Conservation (phyloP, 2,888 invertebrate species). For the Nemurella pictetii region DNA sequence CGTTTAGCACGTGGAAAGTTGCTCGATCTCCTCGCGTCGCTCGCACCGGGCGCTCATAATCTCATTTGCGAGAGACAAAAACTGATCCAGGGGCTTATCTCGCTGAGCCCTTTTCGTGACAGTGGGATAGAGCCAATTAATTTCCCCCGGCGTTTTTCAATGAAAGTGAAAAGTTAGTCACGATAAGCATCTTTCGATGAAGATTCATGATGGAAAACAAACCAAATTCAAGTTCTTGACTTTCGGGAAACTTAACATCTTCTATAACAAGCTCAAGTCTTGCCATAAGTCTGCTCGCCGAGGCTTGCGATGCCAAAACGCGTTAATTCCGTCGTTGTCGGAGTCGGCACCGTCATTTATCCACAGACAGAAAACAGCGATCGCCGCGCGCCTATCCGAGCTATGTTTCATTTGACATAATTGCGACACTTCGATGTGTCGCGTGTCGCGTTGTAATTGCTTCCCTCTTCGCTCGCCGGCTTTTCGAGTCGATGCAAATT, state of each 20-base stretch:
- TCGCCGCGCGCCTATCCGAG: neutral
- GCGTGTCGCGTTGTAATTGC: too few relatives aligned
- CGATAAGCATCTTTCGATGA: conserved; percentile 12
- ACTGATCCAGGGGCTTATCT: neutral
- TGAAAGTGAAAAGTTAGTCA: conserved; percentile 2
- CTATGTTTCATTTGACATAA: too few relatives aligned
- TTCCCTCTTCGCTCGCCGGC: too few relatives aligned
- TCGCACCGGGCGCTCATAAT: neutral
- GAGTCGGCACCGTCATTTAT: neutral
- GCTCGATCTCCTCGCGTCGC: neutral
- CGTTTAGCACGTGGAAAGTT: neutral
- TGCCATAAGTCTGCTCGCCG: too few relatives aligned
- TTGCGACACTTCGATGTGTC: too few relatives aligned
- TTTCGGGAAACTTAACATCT: neutral
- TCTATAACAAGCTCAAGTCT: neutral
- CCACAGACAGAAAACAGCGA: neutral
- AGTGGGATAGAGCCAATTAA: conserved; percentile 5
- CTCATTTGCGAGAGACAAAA: conserved; percentile 1
- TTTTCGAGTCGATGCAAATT: too few relatives aligned
- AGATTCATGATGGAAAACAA: neutral
- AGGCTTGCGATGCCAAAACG: neutral
- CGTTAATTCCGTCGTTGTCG: neutral
- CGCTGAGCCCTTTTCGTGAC: neutral
- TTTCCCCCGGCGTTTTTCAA: neutral
- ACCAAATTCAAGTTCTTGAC: neutral